A percentile compares a stretch with the other conserved stretches of the same genome.
These are phyloP conservation scores for Oxycera nigricornis DNA, from an alignment of 2,888 invertebrate genomes.

Conservation along the genomic window DNA sequence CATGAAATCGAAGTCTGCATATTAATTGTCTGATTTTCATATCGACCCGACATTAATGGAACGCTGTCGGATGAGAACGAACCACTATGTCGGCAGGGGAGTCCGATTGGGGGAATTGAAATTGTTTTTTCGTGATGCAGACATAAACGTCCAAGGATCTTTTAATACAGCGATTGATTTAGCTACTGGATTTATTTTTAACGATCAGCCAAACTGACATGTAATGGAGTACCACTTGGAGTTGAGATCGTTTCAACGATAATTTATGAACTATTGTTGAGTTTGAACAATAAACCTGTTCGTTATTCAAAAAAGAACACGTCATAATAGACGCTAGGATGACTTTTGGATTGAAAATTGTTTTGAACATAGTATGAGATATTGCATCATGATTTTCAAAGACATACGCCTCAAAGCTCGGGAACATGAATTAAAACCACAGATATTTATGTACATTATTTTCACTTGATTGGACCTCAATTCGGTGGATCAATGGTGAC, in stretches of 20 bases:
- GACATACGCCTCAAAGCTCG: too few species aligned
- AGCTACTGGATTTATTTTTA: not conserved
- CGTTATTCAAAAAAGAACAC: too few species aligned
- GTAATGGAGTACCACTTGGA: not conserved
- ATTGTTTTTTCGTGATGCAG: slow-evolving; percentile 17
- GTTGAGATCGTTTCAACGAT: not conserved
- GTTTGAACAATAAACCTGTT: too few species aligned
- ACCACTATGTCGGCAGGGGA: not conserved
- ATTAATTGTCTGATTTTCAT: slow-evolving; percentile 37
- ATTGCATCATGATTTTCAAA: too few species aligned
- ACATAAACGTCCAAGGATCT: slow-evolving; percentile 5
- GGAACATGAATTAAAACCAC: too few species aligned
- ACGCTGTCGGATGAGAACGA: not conserved
- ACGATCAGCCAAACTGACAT: not conserved
- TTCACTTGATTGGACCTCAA: too few species aligned
- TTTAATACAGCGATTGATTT: not conserved
- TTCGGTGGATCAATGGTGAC: too few species aligned
- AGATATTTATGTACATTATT: too few species aligned
- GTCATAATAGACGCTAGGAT: too few species aligned
- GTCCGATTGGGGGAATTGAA: slow-evolving; percentile 6
- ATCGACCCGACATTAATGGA: slow-evolving; percentile 19
- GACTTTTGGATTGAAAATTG: too few species aligned
- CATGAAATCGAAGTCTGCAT: slow-evolving; percentile 38
- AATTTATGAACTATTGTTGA: slow-evolving; percentile 25
- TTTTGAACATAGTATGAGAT: too few species aligned